Conservation (phyloP, 35 echinoderm and acorn worm species). For the Ophiothrix spiculata region DNA sequence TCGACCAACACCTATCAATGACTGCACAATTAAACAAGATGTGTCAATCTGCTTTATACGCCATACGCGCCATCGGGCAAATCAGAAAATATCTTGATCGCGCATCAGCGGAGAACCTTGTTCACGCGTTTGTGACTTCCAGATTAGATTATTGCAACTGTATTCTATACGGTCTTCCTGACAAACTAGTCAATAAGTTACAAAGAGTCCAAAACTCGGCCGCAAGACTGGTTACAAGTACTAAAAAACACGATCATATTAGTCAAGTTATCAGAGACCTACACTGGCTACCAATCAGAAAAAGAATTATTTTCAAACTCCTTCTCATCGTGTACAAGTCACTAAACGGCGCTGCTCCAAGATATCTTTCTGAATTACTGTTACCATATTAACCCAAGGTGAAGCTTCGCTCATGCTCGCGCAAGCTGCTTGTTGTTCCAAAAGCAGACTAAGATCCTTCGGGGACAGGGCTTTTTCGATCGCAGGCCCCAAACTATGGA, state of each 20-base stretch:
- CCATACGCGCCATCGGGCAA: neutral
- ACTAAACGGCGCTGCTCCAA: slow-evolving; percentile 23
- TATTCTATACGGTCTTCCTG: slow-evolving; percentile 30
- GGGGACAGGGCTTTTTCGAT: neutral
- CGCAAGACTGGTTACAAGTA: neutral
- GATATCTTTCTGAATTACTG: slow-evolving; percentile 2
- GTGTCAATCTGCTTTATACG: neutral
- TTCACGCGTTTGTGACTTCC: slow-evolving; percentile 38
- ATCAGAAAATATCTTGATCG: slow-evolving; percentile 19
- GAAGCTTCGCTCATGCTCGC: neutral
- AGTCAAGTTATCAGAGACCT: slow-evolving; percentile 27
- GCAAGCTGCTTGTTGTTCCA: neutral
- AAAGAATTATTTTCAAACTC: slow-evolving; percentile 51
- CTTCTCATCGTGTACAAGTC: slow-evolving; percentile 44
- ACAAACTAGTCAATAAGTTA: slow-evolving; percentile 18
- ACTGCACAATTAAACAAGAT: neutral
- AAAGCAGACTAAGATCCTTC: neutral
- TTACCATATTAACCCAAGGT: neutral
- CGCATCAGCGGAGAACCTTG: neutral
- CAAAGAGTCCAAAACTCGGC: slow-evolving; percentile 33
- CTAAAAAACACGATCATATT: slow-evolving; percentile 21
- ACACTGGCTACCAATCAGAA: slow-evolving; percentile 48
- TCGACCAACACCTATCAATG: slow-evolving; percentile 11
- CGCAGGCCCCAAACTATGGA: neutral
- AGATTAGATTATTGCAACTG: slow-evolving; percentile 46